Evolutionary conservation across 2,888 invertebrate genomes (phyloP), one percentile per base, ranked within the genome.

Genomic region (Caenorhabditis panamensis): DNA sequence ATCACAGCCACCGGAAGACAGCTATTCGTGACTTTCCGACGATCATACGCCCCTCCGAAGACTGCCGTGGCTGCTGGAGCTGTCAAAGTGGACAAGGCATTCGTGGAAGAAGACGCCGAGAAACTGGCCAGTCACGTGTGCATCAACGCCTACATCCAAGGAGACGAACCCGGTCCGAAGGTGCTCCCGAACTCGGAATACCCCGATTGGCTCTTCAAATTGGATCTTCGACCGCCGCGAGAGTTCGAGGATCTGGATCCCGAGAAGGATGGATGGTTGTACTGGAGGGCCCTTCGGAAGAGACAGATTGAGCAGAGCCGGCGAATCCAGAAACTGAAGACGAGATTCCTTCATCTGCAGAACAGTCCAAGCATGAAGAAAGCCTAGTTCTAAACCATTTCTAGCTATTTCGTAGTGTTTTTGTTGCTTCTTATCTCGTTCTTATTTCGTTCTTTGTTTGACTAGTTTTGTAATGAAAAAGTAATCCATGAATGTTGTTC

Each of bases 111-210:
- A 9, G 88, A 90, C 66, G 86, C 88, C 3, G 84, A 86, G 58
- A 89, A 90, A 76, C 73, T 90, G 31, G 85, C 86, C 22, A 84
- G 84, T 11, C 86, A 86, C 75, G 90, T 88, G 11, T 90, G 88
- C 77, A 84, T 90, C 59, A 90, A 90, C 73, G 88, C 86, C 72
- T 86, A 87, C 49, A 79, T 83, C 56, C 88, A 88, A 83, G 89
- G 92, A 3, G 87, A 89, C 22, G 92, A 92, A 77, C 92, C 92
- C 0, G 92, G 92, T 56, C 92, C 92, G 2, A 87, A 90, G 63
- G 86, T 92, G 31, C 90, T 91, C 58, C 88, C 91, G 6, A 91
- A 92, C 81, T 88, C 88, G 20, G 92, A 92, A 76, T 92, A 92
- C 80, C 92, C 92, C 1, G 90, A 91, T 9, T 92, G 92, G 92